Percentiles rank a stretch among this genome's conserved stretches.
These are phyloP conservation scores for Pogonognathellus flavescens DNA, from an alignment of 1,140 invertebrate species.

Conservation along the genomic window DNA sequence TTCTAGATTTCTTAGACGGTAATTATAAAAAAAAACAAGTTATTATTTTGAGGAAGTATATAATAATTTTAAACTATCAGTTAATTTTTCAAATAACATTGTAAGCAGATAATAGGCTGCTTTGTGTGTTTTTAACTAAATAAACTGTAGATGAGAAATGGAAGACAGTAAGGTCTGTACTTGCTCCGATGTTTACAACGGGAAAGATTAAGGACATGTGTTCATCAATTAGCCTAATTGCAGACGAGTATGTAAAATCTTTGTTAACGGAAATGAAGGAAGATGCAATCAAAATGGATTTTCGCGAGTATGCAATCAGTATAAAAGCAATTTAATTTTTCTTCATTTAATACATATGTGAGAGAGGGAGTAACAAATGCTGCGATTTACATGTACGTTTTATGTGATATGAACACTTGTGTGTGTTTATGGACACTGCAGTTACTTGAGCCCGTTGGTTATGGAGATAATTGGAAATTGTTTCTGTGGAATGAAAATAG, in stretches of 20 bases:
- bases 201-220: slow-evolving; percentile 52
- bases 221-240: background rate
- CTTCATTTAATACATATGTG: no score
- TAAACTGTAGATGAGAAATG: slow-evolving; percentile 71
- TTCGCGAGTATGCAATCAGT: slow-evolving; percentile 10
- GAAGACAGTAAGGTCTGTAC: slow-evolving; percentile 49
- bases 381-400: no score
- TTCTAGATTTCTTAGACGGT: slow-evolving; percentile 38
- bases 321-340: no score
- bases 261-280: slow-evolving; percentile 15
- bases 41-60: no score
- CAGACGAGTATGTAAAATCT: slow-evolving; percentile 5
- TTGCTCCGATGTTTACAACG: slow-evolving; percentile 55
- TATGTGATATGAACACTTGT: background rate
- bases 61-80: no score
- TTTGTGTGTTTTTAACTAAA: no score
- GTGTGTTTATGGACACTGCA: background rate
- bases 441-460: slow-evolving; percentile 33
- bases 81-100: no score
- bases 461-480: slow-evolving; percentile 44
- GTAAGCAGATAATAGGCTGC: no score
- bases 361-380: no score
- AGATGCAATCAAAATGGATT: slow-evolving; percentile 25
- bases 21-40: no score
- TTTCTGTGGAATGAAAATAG: slow-evolving; percentile 56